These are phyloP conservation scores for Thaumatotibia leucotreta DNA, from an alignment of 1,140 invertebrate species.

Conservation along the genomic window DNA sequence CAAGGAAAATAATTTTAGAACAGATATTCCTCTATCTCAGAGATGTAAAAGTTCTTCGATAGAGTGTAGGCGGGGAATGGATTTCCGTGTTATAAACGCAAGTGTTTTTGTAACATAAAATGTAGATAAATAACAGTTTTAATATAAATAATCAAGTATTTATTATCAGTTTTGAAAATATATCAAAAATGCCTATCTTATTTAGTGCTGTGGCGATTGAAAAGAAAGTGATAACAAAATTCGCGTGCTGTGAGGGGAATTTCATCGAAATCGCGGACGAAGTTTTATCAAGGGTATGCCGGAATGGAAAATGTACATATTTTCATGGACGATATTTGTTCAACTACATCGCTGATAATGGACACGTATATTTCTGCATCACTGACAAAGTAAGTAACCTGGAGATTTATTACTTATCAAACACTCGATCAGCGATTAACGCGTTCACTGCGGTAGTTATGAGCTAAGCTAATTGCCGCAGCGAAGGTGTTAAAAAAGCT, in stretches of 20 bases:
- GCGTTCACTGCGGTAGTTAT: too few species aligned
- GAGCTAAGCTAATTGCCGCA: too few species aligned
- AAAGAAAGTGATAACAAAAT: constrained; percentile 86
- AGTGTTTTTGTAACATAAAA: background rate
- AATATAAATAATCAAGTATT: background rate
- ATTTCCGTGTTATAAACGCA: background rate
- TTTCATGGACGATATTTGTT: constrained; percentile 93
- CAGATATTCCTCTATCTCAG: constrained; percentile 36
- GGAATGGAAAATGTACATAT: constrained; percentile 91
- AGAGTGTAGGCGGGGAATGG: constrained; percentile 7
- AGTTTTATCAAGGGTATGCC: constrained; percentile 87
- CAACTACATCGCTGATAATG: constrained; percentile 90
- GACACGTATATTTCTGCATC: constrained; percentile 92
- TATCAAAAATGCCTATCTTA: constrained; percentile 85
- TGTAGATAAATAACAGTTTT: background rate
- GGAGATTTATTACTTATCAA: too few species aligned
- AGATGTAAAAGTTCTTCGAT: constrained; percentile 6
- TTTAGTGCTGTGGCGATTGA: constrained; percentile 90
- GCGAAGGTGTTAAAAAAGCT: too few species aligned
- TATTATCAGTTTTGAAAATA: background rate
- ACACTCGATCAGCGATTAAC: too few species aligned
- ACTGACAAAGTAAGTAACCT: constrained; percentile 96
- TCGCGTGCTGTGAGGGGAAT: constrained; percentile 92
- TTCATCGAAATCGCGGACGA: constrained; percentile 93
- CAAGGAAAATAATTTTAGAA: constrained; percentile 54